Base-by-base conservation (phyloP, 2,797 vertebrate genomes). In the Phyllotis vaccarum region DNA sequence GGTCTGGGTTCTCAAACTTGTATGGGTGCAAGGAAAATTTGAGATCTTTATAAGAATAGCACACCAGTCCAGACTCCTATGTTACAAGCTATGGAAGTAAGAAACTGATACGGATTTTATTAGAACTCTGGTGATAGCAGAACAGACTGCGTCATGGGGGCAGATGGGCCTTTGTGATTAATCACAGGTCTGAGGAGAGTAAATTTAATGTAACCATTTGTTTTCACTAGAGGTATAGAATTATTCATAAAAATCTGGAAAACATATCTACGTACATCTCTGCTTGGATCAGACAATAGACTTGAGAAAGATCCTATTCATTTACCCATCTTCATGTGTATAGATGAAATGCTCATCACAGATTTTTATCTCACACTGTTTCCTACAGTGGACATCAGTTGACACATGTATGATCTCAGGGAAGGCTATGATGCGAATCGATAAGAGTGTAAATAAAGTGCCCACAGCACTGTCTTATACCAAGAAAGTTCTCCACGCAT, bases 331-430 rank as follows among this genome's bases (percentile, higher is more conserved):
- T 21, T 4, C 22, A 0, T 3, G 4, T n/a, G 27, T 4, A 16
- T 0, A 21, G 17, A 80, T 21, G 31, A 74, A 49, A 56, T 9
- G 27, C 11, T 3, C 3, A 0, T 1, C 13, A 16, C 31, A 43
- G 37, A 43, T 74, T 64, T 64, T 17, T 16, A 4, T 24, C 9
- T 80, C 29, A 2, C 11, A 46, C 5, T 3, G 21, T 8, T 64
- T 7, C 52, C 5, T 13, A 43, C 1, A 16, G 10, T 31, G 31
- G 22, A 54, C 37, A 6, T n/a, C 43, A 34, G 10, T 49, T 49
- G 2, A 14, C 9, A 0, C 7, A 11, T 0, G 27, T 3, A 4
- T 86, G 0, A 1, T 12, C 56, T 31, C 52, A 7, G 0, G 2
- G 2, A 19, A n/a, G 2, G 31, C 66, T 43, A 0, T 3, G 11